phyloP scores from a whole-genome alignment of 2,888 invertebrate species.

The Trissonchulus sp. region DNA sequence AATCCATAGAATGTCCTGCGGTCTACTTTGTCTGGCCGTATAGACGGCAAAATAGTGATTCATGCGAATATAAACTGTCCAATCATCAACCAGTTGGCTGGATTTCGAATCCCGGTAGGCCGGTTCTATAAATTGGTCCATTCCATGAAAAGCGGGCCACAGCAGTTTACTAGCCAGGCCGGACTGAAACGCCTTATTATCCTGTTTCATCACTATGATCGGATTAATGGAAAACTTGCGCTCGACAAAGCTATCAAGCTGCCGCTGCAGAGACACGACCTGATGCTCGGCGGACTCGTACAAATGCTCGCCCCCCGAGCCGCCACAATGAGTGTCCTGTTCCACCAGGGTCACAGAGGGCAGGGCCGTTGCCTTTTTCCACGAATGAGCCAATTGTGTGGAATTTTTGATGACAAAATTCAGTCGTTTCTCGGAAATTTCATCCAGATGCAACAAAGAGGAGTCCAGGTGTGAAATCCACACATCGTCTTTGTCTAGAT shows the following conservation, averaged over 20 bases:
- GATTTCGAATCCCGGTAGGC: neutral
- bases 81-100: neutral
- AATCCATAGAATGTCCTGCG: constrained; percentile 74
- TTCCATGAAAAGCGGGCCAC: constrained; percentile 51
- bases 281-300: constrained; percentile 26
- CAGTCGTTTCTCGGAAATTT: neutral
- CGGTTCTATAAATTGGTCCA: constrained; percentile 44
- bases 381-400: neutral
- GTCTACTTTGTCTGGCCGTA: neutral
- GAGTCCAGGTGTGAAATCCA: constrained; percentile 26
- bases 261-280: constrained; percentile 23
- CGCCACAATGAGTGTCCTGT: too few relatives aligned
- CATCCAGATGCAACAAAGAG: constrained; percentile 9
- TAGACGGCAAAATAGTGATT: neutral
- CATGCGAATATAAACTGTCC: neutral
- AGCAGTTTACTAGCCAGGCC: constrained; percentile 42
- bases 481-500: constrained; percentile 18
- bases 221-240: constrained; percentile 27
- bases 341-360: neutral
- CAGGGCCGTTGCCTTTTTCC: neutral
- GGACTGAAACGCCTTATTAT: constrained; percentile 10
- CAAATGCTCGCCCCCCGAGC: neutral
- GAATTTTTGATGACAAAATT: neutral
- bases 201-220: constrained; percentile 26
- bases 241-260: constrained; percentile 4